These are phyloP conservation scores for Dryocosmus kuriphilus DNA, from an alignment of 2,888 invertebrate species.

Conservation along the genomic window DNA sequence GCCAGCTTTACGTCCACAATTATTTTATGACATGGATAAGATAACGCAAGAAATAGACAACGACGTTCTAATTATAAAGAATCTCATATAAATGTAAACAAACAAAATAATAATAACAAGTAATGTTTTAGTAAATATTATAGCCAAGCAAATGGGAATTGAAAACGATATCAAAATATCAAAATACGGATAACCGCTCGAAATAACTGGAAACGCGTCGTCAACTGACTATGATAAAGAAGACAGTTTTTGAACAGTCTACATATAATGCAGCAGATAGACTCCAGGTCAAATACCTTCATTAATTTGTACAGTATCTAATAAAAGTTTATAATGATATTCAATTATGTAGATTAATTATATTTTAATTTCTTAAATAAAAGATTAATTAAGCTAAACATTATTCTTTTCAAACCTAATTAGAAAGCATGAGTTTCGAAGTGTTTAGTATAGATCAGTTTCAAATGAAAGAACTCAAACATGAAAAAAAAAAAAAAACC, in stretches of 20 bases:
- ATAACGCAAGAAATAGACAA: constrained; percentile 89
- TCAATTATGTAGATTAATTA: not conserved
- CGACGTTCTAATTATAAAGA: constrained; percentile 66
- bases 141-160: constrained; percentile 84
- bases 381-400: too few relatives aligned
- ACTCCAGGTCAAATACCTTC: constrained; percentile 86
- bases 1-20: constrained; percentile 93
- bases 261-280: constrained; percentile 89
- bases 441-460: too few relatives aligned
- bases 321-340: constrained; percentile 81
- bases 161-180: constrained; percentile 84
- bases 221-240: constrained; percentile 86
- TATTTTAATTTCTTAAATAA: too few relatives aligned
- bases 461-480: too few relatives aligned
- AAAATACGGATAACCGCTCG: constrained; percentile 81
- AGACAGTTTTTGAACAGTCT: constrained; percentile 94
- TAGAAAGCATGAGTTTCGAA: too few relatives aligned
- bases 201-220: constrained; percentile 81
- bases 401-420: too few relatives aligned
- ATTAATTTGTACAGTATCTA: constrained; percentile 93
- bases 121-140: constrained; percentile 82
- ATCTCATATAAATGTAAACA: constrained; percentile 26
- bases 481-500: too few relatives aligned
- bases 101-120: constrained; percentile 42
- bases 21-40: constrained; percentile 94